Conservation (phyloP, 1,140 invertebrate genomes). For the Trachymyrmex cornetzi region DNA sequence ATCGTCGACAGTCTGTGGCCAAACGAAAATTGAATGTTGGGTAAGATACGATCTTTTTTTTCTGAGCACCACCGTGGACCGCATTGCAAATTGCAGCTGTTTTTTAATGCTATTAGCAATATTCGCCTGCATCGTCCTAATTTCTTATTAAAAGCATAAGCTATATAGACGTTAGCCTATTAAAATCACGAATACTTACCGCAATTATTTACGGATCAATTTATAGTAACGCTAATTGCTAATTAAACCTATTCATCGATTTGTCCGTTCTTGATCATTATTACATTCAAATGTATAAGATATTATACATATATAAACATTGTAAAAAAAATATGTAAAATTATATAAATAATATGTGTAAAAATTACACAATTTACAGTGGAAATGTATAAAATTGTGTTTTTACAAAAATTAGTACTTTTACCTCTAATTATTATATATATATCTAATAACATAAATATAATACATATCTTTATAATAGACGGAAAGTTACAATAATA, state of each 20-base stretch:
- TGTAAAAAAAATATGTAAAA: too few species aligned
- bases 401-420: too few species aligned
- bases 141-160: background rate
- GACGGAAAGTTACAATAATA: too few species aligned
- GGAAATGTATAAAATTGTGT: too few species aligned
- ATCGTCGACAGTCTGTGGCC: background rate
- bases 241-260: background rate
- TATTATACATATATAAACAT: background rate
- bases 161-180: too few species aligned
- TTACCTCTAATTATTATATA: too few species aligned
- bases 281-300: background rate
- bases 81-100: background rate
- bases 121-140: background rate
- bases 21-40: conserved; percentile 48
- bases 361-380: too few species aligned
- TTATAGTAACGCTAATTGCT: background rate
- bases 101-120: conserved; percentile 22
- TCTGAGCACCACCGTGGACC: background rate
- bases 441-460: too few species aligned
- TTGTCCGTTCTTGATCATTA: background rate
- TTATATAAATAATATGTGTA: too few species aligned
- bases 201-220: background rate
- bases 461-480: too few species aligned
- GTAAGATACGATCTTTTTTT: background rate
- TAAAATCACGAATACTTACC: background rate